Conservation (phyloP, 2,888 invertebrate species). For the Hemistola chrysoprasaria region DNA sequence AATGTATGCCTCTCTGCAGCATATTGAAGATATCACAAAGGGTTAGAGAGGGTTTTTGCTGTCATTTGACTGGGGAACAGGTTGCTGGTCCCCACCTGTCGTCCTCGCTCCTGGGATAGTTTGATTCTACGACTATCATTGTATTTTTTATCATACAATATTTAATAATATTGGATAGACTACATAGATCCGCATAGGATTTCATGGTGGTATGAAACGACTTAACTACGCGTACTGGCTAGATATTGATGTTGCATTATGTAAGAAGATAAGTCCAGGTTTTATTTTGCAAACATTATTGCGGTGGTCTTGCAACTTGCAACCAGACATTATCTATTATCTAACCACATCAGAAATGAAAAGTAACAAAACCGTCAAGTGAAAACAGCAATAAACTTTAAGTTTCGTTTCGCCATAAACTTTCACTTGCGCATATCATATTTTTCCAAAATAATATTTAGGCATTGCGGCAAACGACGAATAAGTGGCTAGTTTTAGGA, state of each 20-base stretch:
- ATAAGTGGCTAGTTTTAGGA: slow-evolving; percentile 77
- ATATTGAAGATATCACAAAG: slow-evolving; percentile 42
- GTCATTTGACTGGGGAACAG: slow-evolving; percentile 59
- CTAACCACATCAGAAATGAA: slow-evolving; percentile 15
- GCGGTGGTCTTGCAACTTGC: slow-evolving; percentile 4
- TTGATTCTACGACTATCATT: slow-evolving; percentile 10
- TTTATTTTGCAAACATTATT: no score
- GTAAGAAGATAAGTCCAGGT: no score
- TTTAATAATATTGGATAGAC: neutral
- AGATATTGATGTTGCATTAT: no score
- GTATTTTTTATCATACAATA: neutral
- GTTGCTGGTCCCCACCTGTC: slow-evolving; percentile 63
- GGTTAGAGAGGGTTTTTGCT: slow-evolving; percentile 72
- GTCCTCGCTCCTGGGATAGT: slow-evolving; percentile 40
- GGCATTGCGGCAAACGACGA: slow-evolving; percentile 67
- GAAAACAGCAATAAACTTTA: slow-evolving; percentile 32
- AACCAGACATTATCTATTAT: slow-evolving; percentile 5
- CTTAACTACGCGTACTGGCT: no score
- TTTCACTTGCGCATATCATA: slow-evolving; percentile 35
- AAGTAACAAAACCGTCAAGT: slow-evolving; percentile 26
- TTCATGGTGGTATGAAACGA: no score
- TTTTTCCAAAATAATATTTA: slow-evolving; percentile 41
- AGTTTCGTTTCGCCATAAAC: slow-evolving; percentile 27
- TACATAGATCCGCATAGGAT: neutral
- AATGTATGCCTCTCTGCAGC: slow-evolving; percentile 18